These are phyloP conservation scores for Charaxes varanes DNA, from an alignment of 1,140 invertebrate genomes.

Conservation along the genomic window DNA sequence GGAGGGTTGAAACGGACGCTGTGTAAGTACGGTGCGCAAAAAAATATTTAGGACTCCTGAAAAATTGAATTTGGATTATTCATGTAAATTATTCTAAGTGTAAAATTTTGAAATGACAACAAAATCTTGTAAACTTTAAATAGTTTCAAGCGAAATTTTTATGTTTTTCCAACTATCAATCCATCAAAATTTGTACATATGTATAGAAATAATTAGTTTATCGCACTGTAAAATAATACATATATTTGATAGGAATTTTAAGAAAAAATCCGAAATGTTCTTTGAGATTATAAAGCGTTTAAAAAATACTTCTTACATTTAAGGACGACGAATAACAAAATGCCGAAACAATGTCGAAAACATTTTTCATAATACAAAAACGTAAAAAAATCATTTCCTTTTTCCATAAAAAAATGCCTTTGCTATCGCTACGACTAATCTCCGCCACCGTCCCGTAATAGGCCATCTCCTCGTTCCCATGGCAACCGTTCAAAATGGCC, in stretches of 20 bases:
- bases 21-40: conserved; percentile 38
- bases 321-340: background rate
- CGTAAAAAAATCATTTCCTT: conserved; percentile 13
- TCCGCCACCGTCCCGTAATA: conserved; percentile 67
- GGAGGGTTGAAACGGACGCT: conserved; percentile 56
- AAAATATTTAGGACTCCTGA: conserved; percentile 17
- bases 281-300: no score
- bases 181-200: no score
- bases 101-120: no score
- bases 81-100: background rate
- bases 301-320: no score
- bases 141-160: no score
- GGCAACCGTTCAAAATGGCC: conserved; percentile 62
- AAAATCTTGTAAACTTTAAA: no score
- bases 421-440: conserved; percentile 60
- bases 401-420: conserved; percentile 10
- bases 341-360: background rate
- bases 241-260: no score
- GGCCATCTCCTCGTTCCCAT: conserved; percentile 68
- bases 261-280: no score
- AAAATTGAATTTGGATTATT: no score
- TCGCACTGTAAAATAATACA: no score
- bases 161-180: no score
- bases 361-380: conserved; percentile 2
- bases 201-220: no score